Conservation (phyloP, 2,888 invertebrate species). For the Pristionchus arcanus region DNA sequence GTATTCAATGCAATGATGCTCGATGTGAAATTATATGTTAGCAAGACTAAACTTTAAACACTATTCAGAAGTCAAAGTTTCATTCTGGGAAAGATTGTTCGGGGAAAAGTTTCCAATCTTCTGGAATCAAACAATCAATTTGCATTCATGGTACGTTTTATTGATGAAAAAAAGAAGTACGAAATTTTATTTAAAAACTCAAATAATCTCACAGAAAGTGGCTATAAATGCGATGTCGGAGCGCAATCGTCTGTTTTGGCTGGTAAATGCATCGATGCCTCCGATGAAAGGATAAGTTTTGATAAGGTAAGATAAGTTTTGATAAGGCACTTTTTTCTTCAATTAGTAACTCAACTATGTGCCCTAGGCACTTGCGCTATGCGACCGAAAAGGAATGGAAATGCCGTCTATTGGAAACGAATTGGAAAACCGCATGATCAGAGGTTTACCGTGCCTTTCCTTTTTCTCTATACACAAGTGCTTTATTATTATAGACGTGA, state of each 20-base stretch:
- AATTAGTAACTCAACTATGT: too few species aligned
- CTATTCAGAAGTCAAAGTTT: background rate
- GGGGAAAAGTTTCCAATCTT: background rate
- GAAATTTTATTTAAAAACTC: too few species aligned
- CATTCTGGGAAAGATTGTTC: background rate
- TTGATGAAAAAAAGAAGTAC: too few species aligned
- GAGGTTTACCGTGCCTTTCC: background rate
- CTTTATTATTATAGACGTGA: background rate
- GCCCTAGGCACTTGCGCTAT: too few species aligned
- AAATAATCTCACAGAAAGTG: background rate
- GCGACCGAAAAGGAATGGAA: background rate
- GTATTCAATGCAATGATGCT: background rate
- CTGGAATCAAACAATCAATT: background rate
- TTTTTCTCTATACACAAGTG: too few species aligned
- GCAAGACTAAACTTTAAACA: background rate
- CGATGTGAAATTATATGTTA: background rate
- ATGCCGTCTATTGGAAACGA: background rate
- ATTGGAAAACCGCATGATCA: background rate
- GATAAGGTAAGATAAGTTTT: background rate
- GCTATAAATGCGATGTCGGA: background rate
- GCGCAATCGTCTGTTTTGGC: background rate
- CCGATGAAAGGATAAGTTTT: background rate
- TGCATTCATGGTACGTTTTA: background rate
- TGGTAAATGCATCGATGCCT: background rate
- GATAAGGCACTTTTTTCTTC: too few species aligned